These are phyloP conservation scores for Chanos chanos DNA, from an alignment of 2,797 vertebrate genomes.

Conservation along the genomic window DNA sequence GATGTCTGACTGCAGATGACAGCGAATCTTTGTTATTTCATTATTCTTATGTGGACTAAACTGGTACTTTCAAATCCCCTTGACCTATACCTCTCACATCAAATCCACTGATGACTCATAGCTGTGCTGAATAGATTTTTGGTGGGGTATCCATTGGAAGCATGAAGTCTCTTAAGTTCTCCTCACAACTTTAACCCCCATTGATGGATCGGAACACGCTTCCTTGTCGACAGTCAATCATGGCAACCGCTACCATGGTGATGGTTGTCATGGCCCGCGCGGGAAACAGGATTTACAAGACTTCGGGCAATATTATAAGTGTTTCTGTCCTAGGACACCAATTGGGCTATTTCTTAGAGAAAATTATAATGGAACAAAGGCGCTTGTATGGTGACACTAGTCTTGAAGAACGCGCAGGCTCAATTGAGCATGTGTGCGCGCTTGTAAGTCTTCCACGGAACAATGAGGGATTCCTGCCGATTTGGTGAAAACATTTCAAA, in stretches of 20 bases:
- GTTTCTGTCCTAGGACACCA: constrained; percentile 72
- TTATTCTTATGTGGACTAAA: not conserved
- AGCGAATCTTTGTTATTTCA: no score
- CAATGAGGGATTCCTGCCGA: constrained; percentile 78
- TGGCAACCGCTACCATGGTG: constrained; percentile 65
- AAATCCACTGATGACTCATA: not conserved
- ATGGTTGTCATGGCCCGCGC: constrained; percentile 56
- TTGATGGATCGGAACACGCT: constrained; percentile 48
- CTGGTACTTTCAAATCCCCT: not conserved
- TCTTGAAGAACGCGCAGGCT: constrained; percentile 66
- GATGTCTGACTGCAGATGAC: no score
- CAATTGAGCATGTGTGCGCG: constrained; percentile 64
- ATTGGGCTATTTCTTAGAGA: constrained; percentile 68
- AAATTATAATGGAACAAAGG: constrained; percentile 78
- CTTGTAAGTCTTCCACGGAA: constrained; percentile 58
- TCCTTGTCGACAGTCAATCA: constrained; percentile 59
- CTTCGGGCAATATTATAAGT: constrained; percentile 68
- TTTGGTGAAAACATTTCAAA: constrained; percentile 74
- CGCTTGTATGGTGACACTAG: constrained; percentile 62
- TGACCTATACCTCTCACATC: not conserved
- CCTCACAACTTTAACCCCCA: constrained; percentile 46
- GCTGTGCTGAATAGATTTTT: constrained; percentile 11
- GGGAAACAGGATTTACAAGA: constrained; percentile 59
- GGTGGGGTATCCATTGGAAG: constrained; percentile 37
- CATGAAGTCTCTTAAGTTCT: constrained; percentile 42